Percentiles rank a stretch among this genome's conserved stretches.
phyloP scores from a whole-genome alignment of 2,888 invertebrate species.

The Gibbula magus region DNA sequence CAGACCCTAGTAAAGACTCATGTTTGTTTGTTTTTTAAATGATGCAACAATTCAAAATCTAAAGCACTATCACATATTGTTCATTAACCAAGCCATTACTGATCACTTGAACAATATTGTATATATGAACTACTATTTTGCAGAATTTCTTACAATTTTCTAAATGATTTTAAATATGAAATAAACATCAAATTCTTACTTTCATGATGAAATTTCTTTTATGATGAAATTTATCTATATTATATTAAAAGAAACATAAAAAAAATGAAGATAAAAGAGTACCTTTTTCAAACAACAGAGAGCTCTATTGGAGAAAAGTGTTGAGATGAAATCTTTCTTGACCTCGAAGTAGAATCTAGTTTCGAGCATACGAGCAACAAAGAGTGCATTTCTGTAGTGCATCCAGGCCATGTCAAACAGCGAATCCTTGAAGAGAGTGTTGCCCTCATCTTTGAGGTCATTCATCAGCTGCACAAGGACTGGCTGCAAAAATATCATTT shows the following conservation, averaged over 20 bases:
- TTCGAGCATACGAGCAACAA: slow-evolving; percentile 60
- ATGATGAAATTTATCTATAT: too few relatives aligned
- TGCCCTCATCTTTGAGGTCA: slow-evolving; percentile 69
- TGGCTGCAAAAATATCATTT: slow-evolving; percentile 38
- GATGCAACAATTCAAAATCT: too few relatives aligned
- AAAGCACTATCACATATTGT: too few relatives aligned
- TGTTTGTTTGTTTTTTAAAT: too few relatives aligned
- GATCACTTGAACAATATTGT: too few relatives aligned
- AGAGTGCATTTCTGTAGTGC: slow-evolving; percentile 63
- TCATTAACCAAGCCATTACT: too few relatives aligned
- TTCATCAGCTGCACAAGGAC: slow-evolving; percentile 55
- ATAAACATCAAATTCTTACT: too few relatives aligned
- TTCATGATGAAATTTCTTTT: too few relatives aligned
- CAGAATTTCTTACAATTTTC: too few relatives aligned
- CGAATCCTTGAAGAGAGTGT: slow-evolving; percentile 61
- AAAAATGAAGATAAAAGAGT: slow-evolving; percentile 23
- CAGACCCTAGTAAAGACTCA: neutral
- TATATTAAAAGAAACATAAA: neutral
- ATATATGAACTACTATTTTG: too few relatives aligned
- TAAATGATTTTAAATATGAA: too few relatives aligned
- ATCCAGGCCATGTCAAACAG: slow-evolving; percentile 59
- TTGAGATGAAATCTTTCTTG: slow-evolving; percentile 63
- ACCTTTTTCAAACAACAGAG: slow-evolving; percentile 68
- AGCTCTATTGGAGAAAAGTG: slow-evolving; percentile 66
- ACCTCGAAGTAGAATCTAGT: slow-evolving; percentile 57